Evolutionary conservation across 2,797 vertebrate species (phyloP).

Genomic region (Buceros bicornis): DNA sequence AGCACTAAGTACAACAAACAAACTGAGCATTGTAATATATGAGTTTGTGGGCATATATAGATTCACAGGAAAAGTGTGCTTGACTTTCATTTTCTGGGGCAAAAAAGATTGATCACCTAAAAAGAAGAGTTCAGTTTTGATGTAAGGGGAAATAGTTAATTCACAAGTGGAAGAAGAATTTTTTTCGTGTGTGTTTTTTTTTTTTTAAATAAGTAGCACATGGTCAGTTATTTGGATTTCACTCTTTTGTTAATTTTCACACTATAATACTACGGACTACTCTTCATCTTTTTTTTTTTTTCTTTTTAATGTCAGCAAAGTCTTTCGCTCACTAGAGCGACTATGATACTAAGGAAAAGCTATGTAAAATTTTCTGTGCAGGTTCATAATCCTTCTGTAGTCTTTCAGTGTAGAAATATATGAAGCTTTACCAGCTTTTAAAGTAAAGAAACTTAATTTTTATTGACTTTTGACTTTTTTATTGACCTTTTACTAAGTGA

Average conservation of each 20-base stretch:
- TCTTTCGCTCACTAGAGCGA: neutral
- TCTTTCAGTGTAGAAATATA: neutral
- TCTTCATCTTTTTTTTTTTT: neutral
- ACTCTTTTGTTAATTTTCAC: neutral
- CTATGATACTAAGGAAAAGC: neutral
- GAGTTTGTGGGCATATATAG: neutral
- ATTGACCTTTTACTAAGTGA: neutral
- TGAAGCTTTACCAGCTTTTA: neutral
- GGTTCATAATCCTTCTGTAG: neutral
- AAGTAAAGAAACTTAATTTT: neutral
- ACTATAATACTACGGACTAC: neutral
- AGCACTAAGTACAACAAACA: neutral
- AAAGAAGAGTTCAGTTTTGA: neutral
- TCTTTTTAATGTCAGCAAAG: neutral
- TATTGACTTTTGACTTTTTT: neutral
- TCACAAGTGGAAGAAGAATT: neutral
- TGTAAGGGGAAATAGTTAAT: neutral
- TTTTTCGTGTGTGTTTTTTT: too few species aligned
- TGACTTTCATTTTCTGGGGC: neutral
- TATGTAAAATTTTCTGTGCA: neutral
- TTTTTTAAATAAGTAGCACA: neutral
- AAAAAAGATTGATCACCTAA: rapidly evolving
- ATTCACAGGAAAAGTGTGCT: neutral
- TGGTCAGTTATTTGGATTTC: neutral
- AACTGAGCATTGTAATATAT: neutral